A percentile compares a stretch with the other conserved stretches of the same genome.
Conservation (phyloP, 2,797 vertebrate genomes). For the Spinibarbus caldwelli region DNA sequence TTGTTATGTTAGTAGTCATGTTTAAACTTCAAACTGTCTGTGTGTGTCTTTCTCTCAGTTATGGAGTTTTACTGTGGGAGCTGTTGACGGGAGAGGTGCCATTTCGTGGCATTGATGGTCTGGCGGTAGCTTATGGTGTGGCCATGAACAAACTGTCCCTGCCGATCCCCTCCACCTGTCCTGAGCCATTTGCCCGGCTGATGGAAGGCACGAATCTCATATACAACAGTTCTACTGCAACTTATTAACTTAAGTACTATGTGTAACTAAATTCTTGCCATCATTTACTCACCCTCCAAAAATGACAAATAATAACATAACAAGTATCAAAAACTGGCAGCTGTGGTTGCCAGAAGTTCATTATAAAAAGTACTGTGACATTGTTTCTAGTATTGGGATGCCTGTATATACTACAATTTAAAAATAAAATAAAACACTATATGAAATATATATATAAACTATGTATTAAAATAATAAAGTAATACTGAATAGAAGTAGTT, state of each 20-base stretch:
- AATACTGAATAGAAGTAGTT: too few relatives aligned
- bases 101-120: conserved; percentile 92
- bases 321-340: neutral
- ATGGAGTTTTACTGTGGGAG: conserved; percentile 95
- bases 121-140: conserved; percentile 95
- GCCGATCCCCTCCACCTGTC: conserved; percentile 93
- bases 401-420: neutral
- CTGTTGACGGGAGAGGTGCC: conserved; percentile 95
- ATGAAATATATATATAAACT: too few relatives aligned
- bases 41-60: conserved; percentile 73
- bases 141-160: conserved; percentile 98
- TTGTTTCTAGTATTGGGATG: neutral
- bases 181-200: conserved; percentile 93
- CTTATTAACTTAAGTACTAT: neutral
- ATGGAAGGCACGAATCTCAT: conserved; percentile 88
- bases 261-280: neutral
- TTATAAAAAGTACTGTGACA: neutral
- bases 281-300: neutral
- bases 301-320: neutral
- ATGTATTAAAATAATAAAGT: too few relatives aligned
- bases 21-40: conserved; percentile 14
- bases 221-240: neutral
- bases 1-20: neutral
- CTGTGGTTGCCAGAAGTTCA: neutral
- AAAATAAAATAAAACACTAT: too few relatives aligned